Percentiles rank a stretch among this genome's conserved stretches.
Evolutionary conservation across 2,797 vertebrate genomes (phyloP).

Genomic region (Poeciliopsis paucimaculata): DNA sequence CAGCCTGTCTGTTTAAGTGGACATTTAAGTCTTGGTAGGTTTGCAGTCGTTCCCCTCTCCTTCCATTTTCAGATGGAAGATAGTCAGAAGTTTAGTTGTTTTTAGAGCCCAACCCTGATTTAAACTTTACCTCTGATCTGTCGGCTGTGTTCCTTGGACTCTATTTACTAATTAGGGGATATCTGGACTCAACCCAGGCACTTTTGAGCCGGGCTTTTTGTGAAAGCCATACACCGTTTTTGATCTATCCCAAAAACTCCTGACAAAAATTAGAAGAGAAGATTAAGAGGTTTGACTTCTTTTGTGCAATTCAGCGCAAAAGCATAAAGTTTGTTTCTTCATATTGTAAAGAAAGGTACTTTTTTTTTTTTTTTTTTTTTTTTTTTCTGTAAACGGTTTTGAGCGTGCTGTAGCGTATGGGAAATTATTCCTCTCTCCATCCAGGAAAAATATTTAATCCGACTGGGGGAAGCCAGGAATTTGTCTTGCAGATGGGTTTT

Average conservation of each 20-base stretch:
- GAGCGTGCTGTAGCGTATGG: constrained; percentile 45
- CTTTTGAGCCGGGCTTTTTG: background rate
- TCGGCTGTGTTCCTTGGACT: background rate
- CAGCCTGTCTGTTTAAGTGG: background rate
- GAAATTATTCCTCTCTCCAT: constrained; percentile 53
- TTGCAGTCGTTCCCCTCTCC: background rate
- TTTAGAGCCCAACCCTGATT: background rate
- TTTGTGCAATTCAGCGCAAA: background rate
- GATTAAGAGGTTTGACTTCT: background rate
- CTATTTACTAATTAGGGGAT: background rate
- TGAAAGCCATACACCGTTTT: background rate
- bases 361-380: background rate
- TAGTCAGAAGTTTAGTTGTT: background rate
- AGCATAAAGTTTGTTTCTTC: background rate
- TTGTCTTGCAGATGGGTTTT: constrained; percentile 55
- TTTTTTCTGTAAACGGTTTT: constrained; percentile 16
- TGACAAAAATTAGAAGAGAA: background rate
- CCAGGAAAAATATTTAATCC: constrained; percentile 69
- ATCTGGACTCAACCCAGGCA: background rate
- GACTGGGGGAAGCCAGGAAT: constrained; percentile 54
- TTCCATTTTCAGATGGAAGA: background rate
- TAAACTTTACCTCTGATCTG: background rate
- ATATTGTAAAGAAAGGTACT: background rate
- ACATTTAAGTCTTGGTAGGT: background rate
- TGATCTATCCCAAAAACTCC: background rate